Evolutionary conservation across 2,888 invertebrate genomes (phyloP).

Genomic region (Hirtodrosophila histrioides): DNA sequence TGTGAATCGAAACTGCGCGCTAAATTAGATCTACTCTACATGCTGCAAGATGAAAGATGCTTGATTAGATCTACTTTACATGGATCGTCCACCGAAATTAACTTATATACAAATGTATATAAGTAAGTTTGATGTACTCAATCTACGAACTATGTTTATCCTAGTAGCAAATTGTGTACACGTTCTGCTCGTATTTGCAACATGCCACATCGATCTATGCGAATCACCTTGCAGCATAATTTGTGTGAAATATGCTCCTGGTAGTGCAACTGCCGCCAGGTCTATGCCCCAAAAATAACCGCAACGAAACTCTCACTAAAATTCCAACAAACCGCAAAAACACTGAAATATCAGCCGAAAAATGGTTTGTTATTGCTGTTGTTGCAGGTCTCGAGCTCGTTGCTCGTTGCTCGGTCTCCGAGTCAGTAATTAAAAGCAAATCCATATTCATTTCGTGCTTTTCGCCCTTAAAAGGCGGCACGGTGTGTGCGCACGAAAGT

Average conservation of each 20-base stretch:
- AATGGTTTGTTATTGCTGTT: constrained; percentile 21
- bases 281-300: constrained; percentile 26
- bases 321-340: constrained; percentile 20
- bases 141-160: too few species aligned
- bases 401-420: constrained; percentile 16
- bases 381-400: constrained; percentile 10
- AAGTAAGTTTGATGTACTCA: too few species aligned
- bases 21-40: too few species aligned
- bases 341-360: constrained; percentile 37
- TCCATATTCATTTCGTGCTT: constrained; percentile 73
- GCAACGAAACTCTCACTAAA: constrained; percentile 15
- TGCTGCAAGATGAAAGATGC: too few species aligned
- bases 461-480: neutral
- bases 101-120: too few species aligned
- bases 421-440: constrained; percentile 74
- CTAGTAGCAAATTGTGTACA: too few species aligned
- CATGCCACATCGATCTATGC: neutral
- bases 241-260: constrained; percentile 7
- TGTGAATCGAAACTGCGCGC: too few species aligned
- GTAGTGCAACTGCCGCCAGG: neutral
- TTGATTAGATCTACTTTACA: too few species aligned
- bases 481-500: constrained; percentile 33
- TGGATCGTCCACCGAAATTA: too few species aligned
- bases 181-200: too few species aligned
- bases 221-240: neutral